Conservation (phyloP, 1,140 invertebrate species). For the Drosophila jambulina region DNA sequence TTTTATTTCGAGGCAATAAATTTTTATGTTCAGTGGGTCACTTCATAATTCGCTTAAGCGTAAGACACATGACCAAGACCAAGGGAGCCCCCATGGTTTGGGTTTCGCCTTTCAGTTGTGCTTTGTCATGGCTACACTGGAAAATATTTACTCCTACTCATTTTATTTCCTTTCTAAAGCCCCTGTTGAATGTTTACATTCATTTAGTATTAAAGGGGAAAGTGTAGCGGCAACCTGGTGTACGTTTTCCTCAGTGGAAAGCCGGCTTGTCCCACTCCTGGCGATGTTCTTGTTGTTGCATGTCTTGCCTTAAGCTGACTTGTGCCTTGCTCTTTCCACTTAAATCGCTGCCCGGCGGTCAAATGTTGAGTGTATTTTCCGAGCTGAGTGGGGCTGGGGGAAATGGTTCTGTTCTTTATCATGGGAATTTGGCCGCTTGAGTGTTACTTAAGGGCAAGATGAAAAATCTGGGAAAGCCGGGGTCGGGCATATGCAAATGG, state of each 20-base stretch:
- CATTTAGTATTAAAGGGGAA: not conserved
- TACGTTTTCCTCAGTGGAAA: slow-evolving; percentile 4
- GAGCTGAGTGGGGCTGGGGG: not conserved
- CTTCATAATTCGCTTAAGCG: slow-evolving; percentile 83
- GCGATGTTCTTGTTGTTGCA: not conserved
- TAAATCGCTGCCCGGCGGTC: slow-evolving; percentile 64
- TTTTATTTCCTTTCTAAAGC: not conserved
- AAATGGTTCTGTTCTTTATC: slow-evolving; percentile 49
- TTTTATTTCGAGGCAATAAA: slow-evolving; percentile 84
- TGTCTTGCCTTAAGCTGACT: slow-evolving; percentile 25
- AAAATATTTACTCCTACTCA: not conserved
- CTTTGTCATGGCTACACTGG: slow-evolving; percentile 26
- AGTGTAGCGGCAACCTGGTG: not conserved
- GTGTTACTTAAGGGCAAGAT: slow-evolving; percentile 40
- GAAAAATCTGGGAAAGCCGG: not conserved
- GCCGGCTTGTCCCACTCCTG: not conserved
- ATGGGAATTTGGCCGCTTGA: slow-evolving; percentile 65
- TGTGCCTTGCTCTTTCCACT: slow-evolving; percentile 37
- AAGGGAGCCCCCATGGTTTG: slow-evolving; percentile 16
- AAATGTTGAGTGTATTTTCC: slow-evolving; percentile 38
- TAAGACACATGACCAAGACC: slow-evolving; percentile 61
- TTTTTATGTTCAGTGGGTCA: slow-evolving; percentile 83
- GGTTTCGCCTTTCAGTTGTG: slow-evolving; percentile 4
- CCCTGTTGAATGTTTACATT: not conserved
- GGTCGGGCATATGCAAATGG: slow-evolving; percentile 58